Percentiles rank a stretch among this genome's conserved stretches.
phyloP scores from a whole-genome alignment of 53 echinoderm and acorn worm genomes.

The Henricia sp. region DNA sequence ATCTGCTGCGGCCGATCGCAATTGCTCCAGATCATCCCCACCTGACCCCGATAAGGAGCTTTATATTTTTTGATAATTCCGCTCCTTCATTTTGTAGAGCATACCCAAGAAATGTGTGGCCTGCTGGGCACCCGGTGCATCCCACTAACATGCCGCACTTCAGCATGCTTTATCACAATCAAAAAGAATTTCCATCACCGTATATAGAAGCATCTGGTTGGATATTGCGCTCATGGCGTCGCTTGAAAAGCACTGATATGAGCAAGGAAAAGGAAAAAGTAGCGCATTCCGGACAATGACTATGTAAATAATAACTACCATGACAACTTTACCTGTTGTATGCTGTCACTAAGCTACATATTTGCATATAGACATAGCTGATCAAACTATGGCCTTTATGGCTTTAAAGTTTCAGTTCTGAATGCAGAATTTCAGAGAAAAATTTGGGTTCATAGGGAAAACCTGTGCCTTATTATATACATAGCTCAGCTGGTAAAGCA shows the following conservation, averaged over 20 bases:
- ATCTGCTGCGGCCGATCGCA: neutral
- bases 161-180: conserved; percentile 39
- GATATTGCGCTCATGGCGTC: conserved; percentile 40
- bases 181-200: conserved; percentile 9
- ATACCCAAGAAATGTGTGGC: neutral
- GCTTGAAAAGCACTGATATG: neutral
- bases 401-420: too few relatives aligned
- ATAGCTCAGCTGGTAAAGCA: too few relatives aligned
- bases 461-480: too few relatives aligned
- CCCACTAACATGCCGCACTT: neutral
- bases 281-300: conserved; percentile 1
- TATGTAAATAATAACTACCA: conserved; percentile 52
- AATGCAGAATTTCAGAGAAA: too few relatives aligned
- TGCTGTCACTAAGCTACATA: too few relatives aligned
- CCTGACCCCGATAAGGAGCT: conserved; percentile 5
- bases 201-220: conserved; percentile 31
- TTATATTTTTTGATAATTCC: conserved; percentile 24
- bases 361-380: neutral
- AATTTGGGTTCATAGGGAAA: too few relatives aligned
- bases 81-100: conserved; percentile 1
- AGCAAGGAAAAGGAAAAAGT: neutral
- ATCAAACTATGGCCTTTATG: too few relatives aligned
- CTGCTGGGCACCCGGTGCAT: neutral
- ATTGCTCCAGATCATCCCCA: neutral
- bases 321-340: too few relatives aligned